Conservation (phyloP, 2,888 invertebrate species). For the Morinoia aosen region DNA sequence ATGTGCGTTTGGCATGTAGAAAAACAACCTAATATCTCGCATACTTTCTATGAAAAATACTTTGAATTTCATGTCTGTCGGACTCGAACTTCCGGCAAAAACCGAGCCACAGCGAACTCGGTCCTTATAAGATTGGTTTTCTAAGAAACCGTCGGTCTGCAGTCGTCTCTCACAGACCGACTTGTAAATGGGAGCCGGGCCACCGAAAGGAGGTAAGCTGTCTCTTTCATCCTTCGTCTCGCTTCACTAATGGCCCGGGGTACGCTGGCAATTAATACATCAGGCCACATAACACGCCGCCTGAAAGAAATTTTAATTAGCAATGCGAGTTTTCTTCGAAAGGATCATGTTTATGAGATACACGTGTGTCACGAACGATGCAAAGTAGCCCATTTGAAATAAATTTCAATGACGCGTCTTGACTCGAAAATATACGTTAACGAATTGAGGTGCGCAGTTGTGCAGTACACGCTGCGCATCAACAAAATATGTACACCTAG, state of each 20-base stretch:
- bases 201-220: slow-evolving; percentile 9
- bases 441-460: not conserved
- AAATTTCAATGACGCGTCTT: not conserved
- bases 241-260: not conserved
- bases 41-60: not conserved
- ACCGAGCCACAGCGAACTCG: not conserved
- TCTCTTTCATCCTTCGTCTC: slow-evolving; percentile 18
- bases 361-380: not conserved
- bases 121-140: slow-evolving; percentile 28
- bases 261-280: not conserved
- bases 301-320: not conserved
- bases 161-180: slow-evolving; percentile 22
- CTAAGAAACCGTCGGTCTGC: not conserved
- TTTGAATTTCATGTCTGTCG: not conserved
- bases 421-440: not conserved
- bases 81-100: slow-evolving; percentile 15
- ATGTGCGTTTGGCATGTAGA: not conserved
- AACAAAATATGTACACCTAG: too few relatives aligned
- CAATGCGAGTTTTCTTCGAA: not conserved
- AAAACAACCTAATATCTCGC: not conserved
- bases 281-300: not conserved
- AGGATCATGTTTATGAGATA: not conserved
- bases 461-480: not conserved
- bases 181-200: slow-evolving; percentile 26
- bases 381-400: not conserved